Evolutionary conservation across 2,113 vertebrate species (phyloP), one percentile per base, ranked within the genome.

Genomic region (Poeciliopsis occidentalis): DNA sequence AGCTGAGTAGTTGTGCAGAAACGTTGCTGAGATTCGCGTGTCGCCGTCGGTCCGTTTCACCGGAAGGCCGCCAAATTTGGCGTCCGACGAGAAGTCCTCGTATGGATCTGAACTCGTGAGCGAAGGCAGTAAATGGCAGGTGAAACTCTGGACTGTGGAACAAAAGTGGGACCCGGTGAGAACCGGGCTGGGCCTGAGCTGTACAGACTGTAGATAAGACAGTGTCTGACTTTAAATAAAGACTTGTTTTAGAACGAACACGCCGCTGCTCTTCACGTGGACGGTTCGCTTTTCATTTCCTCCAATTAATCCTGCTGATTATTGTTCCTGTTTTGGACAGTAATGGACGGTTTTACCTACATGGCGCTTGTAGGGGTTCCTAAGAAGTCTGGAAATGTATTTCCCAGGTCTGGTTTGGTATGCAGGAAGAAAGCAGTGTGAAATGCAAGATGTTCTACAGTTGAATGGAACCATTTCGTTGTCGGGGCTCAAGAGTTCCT

Each of bases 191-290:
- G 62, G 78, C 63, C 67, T n/a, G 69, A 63, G 84, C 62, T 91
- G 87, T 89, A 90, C 78, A 89, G 82, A 82, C 81, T 91, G 91
- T 85, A 86, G 76, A 91, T 87, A 85, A 83, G 71, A 80, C 77
- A 60, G 86, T 39, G 78, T 88, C 86, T 82, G 88, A 90, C 82
- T 84, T 89, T 84, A 81, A 94, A 94, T 93, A 94, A 94, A 94
- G 88, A 92, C 82, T 87, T 84, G 69, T 93, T 94, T 93, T 90
- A 86, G 85, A 90, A 91, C 72, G 69, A 89, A 79, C 61, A 24
- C 2, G 29, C 15, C 8, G 11, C 7, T 7, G 64, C 3, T 66
- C 12, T 47, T 27, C 64, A 39, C 69, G 22, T 29, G 26, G 34
- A 30, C 57, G 22, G 41, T 4, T 51, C 4, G 22, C 34, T 10